Base-by-base conservation (phyloP, 2,888 invertebrate genomes). In the Halictus ligatus region DNA sequence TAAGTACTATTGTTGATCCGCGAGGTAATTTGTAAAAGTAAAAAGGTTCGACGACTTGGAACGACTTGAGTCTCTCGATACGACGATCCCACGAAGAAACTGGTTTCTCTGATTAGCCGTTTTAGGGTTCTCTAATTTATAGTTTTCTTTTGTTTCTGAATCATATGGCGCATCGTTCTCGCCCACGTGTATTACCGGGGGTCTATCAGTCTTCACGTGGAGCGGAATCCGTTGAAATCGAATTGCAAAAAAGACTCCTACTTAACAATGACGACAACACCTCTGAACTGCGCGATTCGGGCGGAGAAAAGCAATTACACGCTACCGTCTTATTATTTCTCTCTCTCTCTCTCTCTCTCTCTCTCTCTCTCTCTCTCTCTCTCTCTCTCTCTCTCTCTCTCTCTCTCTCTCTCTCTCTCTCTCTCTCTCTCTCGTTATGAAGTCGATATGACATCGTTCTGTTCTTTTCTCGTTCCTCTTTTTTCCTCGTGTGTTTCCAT, bases 181-280 rank as follows among this genome's bases (percentile, higher is more conserved):
- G 73, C 58, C 35, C 40, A 58, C 25, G 58, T 74, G 75, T 75
- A 75, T 84, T 89, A 88, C 84, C 78, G 83, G 35, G 74, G 86
- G 77, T 86, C 86, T 89, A 90, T 93, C 93, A 92, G 93, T 93
- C 93, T 93, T 92, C 87, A 84, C 87, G 18, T 21, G 84, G 87
- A 86, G 87, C 88, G 89, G 85, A 90, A 90, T 85, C 82, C 88
- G 35, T 67, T 64, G 29, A 29, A 29, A 78, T 75, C n/a, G 67
- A 76, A 83, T 79, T 72, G 50, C 54, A 78, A 64, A 46, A n/a
- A n/a, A 2, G 25, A 58, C 12, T 40, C 4, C 18, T 69, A 29
- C 21, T 50, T 54, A 6, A 74, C 64, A 78, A 72, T 72, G 72
- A 83, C 83, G 72, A 75, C 54, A 75, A 6, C 35, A 21, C 48